Evolutionary conservation across 2,113 vertebrate species (phyloP).

Genomic region (Ochotona princeps): DNA sequence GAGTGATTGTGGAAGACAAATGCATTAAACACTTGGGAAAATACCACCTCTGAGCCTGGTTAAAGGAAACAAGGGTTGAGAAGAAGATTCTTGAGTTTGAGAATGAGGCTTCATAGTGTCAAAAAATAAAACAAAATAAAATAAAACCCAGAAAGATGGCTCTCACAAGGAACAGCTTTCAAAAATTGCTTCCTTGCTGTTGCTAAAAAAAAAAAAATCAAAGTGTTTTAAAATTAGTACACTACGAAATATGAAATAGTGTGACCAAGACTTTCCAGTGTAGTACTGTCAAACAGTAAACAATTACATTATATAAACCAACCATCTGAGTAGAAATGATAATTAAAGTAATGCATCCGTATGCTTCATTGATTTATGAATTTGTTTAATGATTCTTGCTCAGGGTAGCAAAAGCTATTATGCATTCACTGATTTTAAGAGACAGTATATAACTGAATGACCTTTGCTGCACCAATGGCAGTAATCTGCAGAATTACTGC

Average conservation of each 20-base stretch:
- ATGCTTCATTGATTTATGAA: constrained; percentile 95
- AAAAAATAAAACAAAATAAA: constrained; percentile 29
- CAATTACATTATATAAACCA: constrained; percentile 93
- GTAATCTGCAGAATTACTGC: constrained; percentile 68
- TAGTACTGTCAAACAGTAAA: constrained; percentile 91
- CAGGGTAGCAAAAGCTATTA: constrained; percentile 86
- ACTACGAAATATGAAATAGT: constrained; percentile 72
- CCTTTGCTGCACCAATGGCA: constrained; percentile 78
- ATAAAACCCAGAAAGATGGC: background rate
- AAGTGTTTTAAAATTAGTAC: constrained; percentile 66
- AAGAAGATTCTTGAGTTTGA: constrained; percentile 36
- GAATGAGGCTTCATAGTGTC: constrained; percentile 30
- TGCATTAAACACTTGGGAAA: background rate
- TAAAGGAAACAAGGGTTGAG: constrained; percentile 32
- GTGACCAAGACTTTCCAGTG: constrained; percentile 67
- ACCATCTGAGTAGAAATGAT: constrained; percentile 92
- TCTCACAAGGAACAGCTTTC: background rate
- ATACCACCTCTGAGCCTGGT: background rate
- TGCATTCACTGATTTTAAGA: constrained; percentile 85
- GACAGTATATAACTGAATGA: constrained; percentile 76
- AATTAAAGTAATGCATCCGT: constrained; percentile 94
- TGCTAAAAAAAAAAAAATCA: constrained; percentile 63
- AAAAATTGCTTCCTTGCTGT: constrained; percentile 56
- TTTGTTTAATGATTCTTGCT: constrained; percentile 95
- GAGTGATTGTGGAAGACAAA: background rate